Base-by-base conservation (phyloP, 2,113 vertebrate species). In the Sphyrna mokarran region DNA sequence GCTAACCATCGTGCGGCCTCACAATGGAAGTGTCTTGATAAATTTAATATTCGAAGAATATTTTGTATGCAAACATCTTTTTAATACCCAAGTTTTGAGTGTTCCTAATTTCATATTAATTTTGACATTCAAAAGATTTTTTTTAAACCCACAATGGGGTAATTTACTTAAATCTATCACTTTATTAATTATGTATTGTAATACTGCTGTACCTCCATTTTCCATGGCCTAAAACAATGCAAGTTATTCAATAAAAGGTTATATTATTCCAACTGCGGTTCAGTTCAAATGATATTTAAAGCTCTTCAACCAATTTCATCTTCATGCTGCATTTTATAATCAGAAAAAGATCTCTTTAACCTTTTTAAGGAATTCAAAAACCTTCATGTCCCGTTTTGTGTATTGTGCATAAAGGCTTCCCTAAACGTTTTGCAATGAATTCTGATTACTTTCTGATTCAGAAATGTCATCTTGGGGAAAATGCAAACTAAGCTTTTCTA, bases 201-300 rank as follows among this genome's bases (percentile, higher is more conserved):
- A 66, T 18, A 33, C 48, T 94, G 37, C 43, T 95, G 13, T 33
- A 33, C 26, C 26, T 23, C 69, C 29, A 4, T 48, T 72, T 54
- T 76, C 26, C 48, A 13, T 40, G 0, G 11, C 33, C 40, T 48
- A 40, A 95, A 72, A 76, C 94, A 95, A 72, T 37, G 0, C 5
- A 26, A 37, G 40, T 26, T 72, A 48, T 95, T 95, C 94, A 72
- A 43, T 48, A 5, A 72, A 63, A 48, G 40, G 94, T 76, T 95
- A 95, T 40, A 95, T 95, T 72, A 95, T 72, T 72, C 40, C 43
- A 72, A 95, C 33, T 95, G 43, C 54, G 18, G 69, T 69, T 95
- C 94, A 95, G 94, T 54, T 95, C 40, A 54, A 95, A 72, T 72
- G 69, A 54, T 72, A 76, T 66, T 93, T 72, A 95, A 95, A 95